These are phyloP conservation scores for Pipistrellus pipistrellus DNA, from an alignment of 2,797 vertebrate genomes.

Conservation along the genomic window DNA sequence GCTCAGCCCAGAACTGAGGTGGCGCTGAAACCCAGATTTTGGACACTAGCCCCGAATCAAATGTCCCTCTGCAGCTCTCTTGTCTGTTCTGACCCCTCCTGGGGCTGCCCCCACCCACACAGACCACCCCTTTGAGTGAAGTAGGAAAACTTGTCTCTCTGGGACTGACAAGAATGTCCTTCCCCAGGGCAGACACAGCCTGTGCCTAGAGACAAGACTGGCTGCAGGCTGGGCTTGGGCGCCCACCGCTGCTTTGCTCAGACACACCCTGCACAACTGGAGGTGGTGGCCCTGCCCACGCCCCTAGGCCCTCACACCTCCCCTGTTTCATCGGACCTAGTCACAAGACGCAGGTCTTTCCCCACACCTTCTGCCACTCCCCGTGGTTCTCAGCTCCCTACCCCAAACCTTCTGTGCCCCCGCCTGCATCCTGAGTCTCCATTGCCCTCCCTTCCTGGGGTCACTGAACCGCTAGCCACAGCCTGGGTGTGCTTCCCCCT, in stretches of 20 bases:
- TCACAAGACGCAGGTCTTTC: neutral
- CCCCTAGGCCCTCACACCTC: neutral
- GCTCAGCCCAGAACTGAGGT: neutral
- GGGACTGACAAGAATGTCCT: neutral
- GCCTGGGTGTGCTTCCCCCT: constrained; percentile 24
- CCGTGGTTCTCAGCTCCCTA: neutral
- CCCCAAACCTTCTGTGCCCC: neutral
- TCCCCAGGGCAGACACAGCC: neutral
- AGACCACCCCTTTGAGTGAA: neutral
- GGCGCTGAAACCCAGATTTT: neutral
- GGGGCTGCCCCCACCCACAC: too few species aligned
- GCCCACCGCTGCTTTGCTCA: neutral
- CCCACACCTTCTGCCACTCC: neutral
- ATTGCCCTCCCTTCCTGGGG: neutral
- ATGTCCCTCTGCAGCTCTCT: neutral
- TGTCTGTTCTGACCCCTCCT: neutral
- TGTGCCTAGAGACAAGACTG: neutral
- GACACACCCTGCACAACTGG: too few species aligned
- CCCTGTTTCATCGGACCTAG: neutral
- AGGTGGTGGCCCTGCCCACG: neutral
- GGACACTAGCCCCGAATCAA: neutral
- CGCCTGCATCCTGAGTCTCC: neutral
- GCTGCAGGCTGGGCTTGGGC: neutral
- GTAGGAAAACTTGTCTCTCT: neutral
- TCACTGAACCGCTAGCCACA: neutral